Conservation (phyloP, 1,140 invertebrate species). For the Archivesica marissinica region DNA sequence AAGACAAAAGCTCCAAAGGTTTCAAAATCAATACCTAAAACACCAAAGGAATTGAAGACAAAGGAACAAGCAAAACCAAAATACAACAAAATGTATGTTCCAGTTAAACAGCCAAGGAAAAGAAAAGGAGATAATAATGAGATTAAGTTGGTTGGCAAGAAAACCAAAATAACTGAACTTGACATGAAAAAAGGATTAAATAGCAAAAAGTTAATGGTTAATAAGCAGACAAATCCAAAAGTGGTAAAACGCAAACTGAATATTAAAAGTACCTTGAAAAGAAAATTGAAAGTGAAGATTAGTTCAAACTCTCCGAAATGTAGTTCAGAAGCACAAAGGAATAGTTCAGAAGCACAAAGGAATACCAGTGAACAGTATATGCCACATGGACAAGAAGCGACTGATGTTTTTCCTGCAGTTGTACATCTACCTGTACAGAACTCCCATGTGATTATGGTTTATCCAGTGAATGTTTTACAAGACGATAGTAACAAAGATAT, state of each 20-base stretch:
- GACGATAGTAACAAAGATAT: not conserved
- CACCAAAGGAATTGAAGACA: not conserved
- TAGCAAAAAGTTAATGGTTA: not conserved
- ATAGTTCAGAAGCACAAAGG: too few relatives aligned
- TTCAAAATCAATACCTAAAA: not conserved
- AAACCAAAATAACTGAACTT: not conserved
- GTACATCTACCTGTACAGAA: not conserved
- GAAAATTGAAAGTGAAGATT: too few relatives aligned
- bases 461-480: not conserved
- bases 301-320: too few relatives aligned
- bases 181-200: not conserved
- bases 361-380: not conserved
- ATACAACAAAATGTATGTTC: slow-evolving; percentile 18
- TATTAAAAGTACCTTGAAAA: too few relatives aligned
- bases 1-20: not conserved
- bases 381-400: not conserved
- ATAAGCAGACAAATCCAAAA: not conserved
- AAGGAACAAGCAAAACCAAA: slow-evolving; percentile 11
- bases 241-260: too few relatives aligned
- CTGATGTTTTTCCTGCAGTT: not conserved
- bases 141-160: not conserved
- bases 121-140: not conserved
- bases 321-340: too few relatives aligned
- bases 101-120: slow-evolving; percentile 21
- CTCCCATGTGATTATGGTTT: slow-evolving; percentile 5